These are phyloP conservation scores for Drosophila macrothrix DNA, from an alignment of 2,888 invertebrate species.

Conservation along the genomic window DNA sequence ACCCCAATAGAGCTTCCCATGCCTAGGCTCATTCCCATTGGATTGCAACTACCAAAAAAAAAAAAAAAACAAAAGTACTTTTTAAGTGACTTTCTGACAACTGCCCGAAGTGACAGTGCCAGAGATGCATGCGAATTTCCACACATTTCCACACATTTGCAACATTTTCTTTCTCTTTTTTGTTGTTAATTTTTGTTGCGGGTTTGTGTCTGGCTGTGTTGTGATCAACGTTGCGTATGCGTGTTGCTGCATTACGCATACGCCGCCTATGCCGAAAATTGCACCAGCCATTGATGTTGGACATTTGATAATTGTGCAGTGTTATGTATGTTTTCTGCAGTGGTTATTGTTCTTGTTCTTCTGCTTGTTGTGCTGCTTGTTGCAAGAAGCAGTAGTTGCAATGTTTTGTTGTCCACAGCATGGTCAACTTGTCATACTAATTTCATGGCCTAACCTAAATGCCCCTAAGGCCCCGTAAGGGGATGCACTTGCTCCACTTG, in stretches of 20 bases:
- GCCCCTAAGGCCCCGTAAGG: conserved; percentile 3
- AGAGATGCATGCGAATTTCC: neutral
- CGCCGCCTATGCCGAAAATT: conserved; percentile 39
- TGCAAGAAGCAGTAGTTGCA: conserved; percentile 20
- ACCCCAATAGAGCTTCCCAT: neutral
- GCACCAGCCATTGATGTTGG: conserved; percentile 18
- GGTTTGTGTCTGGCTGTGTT: conserved; percentile 1
- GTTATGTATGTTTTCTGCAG: conserved; percentile 36
- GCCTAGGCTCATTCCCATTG: neutral
- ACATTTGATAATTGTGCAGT: conserved; percentile 64
- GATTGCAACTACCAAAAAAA: conserved; percentile 16
- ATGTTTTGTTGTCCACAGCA: conserved; percentile 44
- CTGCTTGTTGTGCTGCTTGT: conserved; percentile 23
- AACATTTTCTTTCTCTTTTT: neutral
- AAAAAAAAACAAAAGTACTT: conserved; percentile 14
- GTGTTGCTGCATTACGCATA: conserved; percentile 57
- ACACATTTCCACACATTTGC: conserved; percentile 17
- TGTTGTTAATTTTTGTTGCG: neutral
- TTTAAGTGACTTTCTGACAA: conserved; percentile 34
- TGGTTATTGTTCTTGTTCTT: conserved; percentile 3
- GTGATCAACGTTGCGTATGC: conserved; percentile 55
- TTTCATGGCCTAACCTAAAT: conserved; percentile 50
- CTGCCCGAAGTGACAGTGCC: neutral
- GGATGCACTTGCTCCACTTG: conserved; percentile 7
- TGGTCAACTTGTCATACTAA: conserved; percentile 77